These are phyloP conservation scores for Bagarius yarrelli DNA, from an alignment of 2,113 vertebrate genomes.

Conservation along the genomic window DNA sequence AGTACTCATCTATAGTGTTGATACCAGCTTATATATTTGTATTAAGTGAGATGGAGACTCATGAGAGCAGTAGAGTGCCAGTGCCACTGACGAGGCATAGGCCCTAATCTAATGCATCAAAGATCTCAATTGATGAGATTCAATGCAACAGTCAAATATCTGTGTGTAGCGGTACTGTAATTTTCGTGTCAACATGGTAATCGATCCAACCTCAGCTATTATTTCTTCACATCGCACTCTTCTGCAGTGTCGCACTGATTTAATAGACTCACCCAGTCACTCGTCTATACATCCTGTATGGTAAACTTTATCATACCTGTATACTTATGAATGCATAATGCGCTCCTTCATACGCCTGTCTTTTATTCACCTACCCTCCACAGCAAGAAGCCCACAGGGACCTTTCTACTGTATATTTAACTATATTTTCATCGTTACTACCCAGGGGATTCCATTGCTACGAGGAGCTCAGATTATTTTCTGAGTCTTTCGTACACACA, in stretches of 20 bases:
- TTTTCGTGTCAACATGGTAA: not conserved
- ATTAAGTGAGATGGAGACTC: conserved; percentile 1
- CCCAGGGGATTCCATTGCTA: conserved; percentile 28
- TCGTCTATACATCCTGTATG: not conserved
- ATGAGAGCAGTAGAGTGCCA: conserved; percentile 4
- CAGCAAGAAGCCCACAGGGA: conserved; percentile 19
- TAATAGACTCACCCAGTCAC: not conserved
- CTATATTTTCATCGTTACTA: conserved; percentile 29
- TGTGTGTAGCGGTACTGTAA: not conserved
- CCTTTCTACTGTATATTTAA: conserved; percentile 24
- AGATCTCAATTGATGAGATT: not conserved
- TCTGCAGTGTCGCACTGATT: not conserved
- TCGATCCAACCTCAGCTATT: not conserved
- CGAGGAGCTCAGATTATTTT: conserved; percentile 39
- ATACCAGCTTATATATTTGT: not conserved
- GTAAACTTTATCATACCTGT: not conserved
- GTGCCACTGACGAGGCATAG: not conserved
- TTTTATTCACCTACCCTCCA: not conserved
- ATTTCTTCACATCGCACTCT: not conserved
- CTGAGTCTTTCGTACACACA: conserved; percentile 54
- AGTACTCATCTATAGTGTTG: not conserved
- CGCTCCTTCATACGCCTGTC: not conserved
- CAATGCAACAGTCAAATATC: not conserved
- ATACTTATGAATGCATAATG: not conserved
- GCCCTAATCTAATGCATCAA: not conserved